phyloP scores from a whole-genome alignment of 2,888 invertebrate species.

The Margaritifera margaritifera region DNA sequence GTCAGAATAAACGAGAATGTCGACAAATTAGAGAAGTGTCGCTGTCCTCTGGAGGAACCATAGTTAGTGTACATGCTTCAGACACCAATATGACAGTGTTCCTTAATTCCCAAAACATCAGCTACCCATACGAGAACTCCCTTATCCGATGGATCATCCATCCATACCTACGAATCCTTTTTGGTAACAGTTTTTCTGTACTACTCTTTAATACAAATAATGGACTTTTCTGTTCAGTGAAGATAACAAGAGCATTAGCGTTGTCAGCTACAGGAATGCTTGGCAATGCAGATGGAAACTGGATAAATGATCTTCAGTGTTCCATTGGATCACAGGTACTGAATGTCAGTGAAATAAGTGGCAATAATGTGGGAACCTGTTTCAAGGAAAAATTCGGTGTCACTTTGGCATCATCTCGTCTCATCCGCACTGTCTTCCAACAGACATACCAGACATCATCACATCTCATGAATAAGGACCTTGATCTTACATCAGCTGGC shows the following conservation, averaged over 20 bases:
- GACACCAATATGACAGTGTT: constrained; percentile 16
- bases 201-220: constrained; percentile 34
- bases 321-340: constrained; percentile 12
- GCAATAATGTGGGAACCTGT: constrained; percentile 28
- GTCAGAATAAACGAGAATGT: constrained; percentile 35
- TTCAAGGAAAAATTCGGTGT: constrained; percentile 23
- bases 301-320: constrained; percentile 45
- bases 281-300: constrained; percentile 43
- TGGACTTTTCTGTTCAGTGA: constrained; percentile 36
- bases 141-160: constrained; percentile 33
- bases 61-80: constrained; percentile 23
- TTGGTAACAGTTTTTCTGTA: constrained; percentile 31
- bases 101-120: constrained; percentile 13
- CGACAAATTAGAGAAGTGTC: constrained; percentile 39
- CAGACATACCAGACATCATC: no score
- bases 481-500: constrained; percentile 39
- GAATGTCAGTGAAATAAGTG: constrained; percentile 22
- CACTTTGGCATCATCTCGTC: not conserved
- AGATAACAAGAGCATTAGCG: constrained; percentile 21
- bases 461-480: constrained; percentile 3
- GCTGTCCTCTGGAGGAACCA: constrained; percentile 16
- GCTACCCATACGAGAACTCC: constrained; percentile 16
- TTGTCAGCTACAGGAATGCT: constrained; percentile 38
- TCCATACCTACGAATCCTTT: constrained; percentile 32
- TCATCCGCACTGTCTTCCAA: no score